A percentile compares a stretch with the other conserved stretches of the same genome.
These are phyloP conservation scores for Aplodontia rufa DNA, from an alignment of 2,113 vertebrate genomes.

Conservation along the genomic window DNA sequence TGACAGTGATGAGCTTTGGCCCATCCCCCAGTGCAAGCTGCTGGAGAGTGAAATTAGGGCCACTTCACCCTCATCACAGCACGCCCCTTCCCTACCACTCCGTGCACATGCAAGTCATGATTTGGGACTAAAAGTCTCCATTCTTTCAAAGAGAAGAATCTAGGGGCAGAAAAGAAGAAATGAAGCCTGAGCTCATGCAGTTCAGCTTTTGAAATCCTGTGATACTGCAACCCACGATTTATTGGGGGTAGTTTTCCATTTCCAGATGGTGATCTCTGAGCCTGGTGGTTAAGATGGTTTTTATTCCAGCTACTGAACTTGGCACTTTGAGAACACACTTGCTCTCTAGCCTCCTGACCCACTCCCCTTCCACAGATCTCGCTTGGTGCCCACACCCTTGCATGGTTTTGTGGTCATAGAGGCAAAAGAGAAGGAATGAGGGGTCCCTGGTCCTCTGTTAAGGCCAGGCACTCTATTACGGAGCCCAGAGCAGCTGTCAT, in stretches of 20 bases:
- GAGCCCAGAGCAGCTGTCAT: background rate
- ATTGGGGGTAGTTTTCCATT: slow-evolving; percentile 80
- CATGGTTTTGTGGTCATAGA: background rate
- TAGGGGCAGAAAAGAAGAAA: slow-evolving; percentile 56
- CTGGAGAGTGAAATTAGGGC: background rate
- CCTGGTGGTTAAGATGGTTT: slow-evolving; percentile 81
- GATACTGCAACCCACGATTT: slow-evolving; percentile 76
- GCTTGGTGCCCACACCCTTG: background rate
- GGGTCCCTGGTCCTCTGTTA: background rate
- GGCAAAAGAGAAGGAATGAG: background rate
- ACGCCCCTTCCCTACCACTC: no score
- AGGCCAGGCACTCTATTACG: background rate
- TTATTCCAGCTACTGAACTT: slow-evolving; percentile 82
- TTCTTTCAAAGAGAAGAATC: slow-evolving; percentile 21
- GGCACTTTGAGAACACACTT: slow-evolving; percentile 73
- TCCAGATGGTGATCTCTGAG: slow-evolving; percentile 81
- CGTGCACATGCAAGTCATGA: background rate
- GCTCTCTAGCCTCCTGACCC: background rate
- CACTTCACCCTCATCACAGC: background rate
- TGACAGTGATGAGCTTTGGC: background rate
- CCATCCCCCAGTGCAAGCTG: accelerated
- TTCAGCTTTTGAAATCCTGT: slow-evolving; percentile 79
- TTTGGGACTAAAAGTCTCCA: background rate
- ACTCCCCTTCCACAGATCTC: background rate
- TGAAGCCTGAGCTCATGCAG: slow-evolving; percentile 65